phyloP scores from a whole-genome alignment of 1,140 invertebrate genomes.

The Macrocentrus cingulum region DNA sequence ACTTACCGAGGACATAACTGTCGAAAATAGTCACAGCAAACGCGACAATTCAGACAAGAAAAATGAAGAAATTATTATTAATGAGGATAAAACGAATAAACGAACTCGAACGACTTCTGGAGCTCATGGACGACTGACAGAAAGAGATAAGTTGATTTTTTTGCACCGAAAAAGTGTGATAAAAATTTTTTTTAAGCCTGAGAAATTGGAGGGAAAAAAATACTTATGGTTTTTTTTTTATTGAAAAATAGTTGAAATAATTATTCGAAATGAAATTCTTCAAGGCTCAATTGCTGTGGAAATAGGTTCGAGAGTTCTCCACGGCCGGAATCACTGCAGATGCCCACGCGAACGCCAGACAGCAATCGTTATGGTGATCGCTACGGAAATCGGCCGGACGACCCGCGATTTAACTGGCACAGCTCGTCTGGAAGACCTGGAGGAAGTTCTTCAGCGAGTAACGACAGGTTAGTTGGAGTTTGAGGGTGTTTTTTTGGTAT shows the following conservation, averaged over 20 bases:
- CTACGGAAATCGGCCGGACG: constrained; percentile 34
- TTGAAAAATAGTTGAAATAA: constrained; percentile 6
- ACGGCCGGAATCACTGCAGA: constrained; percentile 26
- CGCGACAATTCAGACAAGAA: neutral
- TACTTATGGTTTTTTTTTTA: neutral
- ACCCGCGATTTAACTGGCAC: constrained; percentile 24
- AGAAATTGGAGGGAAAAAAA: constrained; percentile 9
- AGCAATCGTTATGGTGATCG: constrained; percentile 29
- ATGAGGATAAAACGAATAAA: constrained; percentile 11
- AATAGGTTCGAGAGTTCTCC: constrained; percentile 30
- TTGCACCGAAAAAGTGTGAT: neutral
- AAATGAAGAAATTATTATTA: neutral
- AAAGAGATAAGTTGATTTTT: constrained; percentile 38
- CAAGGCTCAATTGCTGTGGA: constrained; percentile 41
- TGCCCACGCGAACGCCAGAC: constrained; percentile 25
- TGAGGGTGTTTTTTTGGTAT: neutral
- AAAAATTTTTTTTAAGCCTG: no score
- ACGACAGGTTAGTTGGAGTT: constrained; percentile 16
- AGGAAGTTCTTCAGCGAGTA: constrained; percentile 26
- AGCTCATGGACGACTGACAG: constrained; percentile 14
- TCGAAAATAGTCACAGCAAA: constrained; percentile 14
- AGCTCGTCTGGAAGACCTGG: constrained; percentile 10
- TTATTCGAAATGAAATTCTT: constrained; percentile 22
- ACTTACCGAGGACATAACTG: neutral
- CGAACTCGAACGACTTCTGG: no score